Evolutionary conservation across 2,888 invertebrate species (phyloP).

Genomic region (Trilocha varians): DNA sequence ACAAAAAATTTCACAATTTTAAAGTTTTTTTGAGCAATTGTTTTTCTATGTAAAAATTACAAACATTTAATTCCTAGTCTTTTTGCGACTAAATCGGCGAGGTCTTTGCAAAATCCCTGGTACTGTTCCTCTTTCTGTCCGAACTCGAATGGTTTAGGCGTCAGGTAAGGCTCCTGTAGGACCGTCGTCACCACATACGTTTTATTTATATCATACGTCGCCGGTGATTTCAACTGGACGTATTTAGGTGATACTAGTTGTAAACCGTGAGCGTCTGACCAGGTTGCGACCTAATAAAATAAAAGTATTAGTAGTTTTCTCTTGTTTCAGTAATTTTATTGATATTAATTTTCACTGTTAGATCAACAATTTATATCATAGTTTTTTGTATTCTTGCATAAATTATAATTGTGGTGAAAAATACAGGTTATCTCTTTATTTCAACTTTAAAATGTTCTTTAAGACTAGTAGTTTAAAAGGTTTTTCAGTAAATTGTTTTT

Average conservation of each 20-base stretch:
- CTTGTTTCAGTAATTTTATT: too few species aligned
- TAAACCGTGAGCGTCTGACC: constrained; percentile 87
- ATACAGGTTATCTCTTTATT: too few species aligned
- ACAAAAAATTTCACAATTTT: too few species aligned
- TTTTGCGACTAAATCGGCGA: constrained; percentile 86
- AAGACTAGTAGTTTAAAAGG: too few species aligned
- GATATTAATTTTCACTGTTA: too few species aligned
- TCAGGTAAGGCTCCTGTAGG: constrained; percentile 91
- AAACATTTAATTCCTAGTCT: constrained; percentile 89
- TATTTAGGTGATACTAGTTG: constrained; percentile 83
- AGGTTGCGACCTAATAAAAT: constrained; percentile 81
- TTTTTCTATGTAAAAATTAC: constrained; percentile 44
- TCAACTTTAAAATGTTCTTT: too few species aligned
- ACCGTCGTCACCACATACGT: constrained; percentile 92
- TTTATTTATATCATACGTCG: constrained; percentile 84
- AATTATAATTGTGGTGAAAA: too few species aligned
- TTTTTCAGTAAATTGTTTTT: too few species aligned
- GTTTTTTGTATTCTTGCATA: too few species aligned
- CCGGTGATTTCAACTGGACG: constrained; percentile 78
- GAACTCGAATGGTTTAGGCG: constrained; percentile 77
- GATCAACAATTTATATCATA: too few species aligned
- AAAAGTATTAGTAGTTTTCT: constrained; percentile 7
- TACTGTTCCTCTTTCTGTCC: constrained; percentile 84
- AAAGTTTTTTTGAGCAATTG: too few species aligned
- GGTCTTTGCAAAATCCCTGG: constrained; percentile 94